Percentiles rank a stretch among this genome's conserved stretches.
phyloP scores from a whole-genome alignment of 2,888 invertebrate genomes.

The Ommatoiulus sabulosus region DNA sequence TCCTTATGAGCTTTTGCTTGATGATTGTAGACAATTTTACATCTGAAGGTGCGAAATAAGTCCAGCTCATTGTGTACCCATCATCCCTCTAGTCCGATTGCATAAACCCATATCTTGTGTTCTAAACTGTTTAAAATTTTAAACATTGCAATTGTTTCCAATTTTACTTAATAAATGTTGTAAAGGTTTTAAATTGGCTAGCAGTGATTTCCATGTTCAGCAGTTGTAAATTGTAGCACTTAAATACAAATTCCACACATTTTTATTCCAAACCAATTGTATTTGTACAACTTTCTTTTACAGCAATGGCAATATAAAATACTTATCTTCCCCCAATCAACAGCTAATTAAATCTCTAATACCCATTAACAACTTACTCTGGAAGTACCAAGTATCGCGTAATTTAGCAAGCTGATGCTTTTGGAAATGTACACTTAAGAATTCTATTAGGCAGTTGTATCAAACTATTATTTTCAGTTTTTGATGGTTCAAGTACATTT shows the following conservation, averaged over 20 bases:
- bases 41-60: background rate
- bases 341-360: slow-evolving; percentile 17
- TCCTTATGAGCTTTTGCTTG: background rate
- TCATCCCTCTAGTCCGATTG: slow-evolving; percentile 24
- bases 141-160: background rate
- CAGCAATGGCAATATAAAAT: slow-evolving; percentile 21
- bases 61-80: background rate
- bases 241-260: background rate
- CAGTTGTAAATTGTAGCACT: background rate
- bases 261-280: background rate
- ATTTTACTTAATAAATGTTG: slow-evolving; percentile 30
- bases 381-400: background rate
- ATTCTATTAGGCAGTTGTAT: too few relatives aligned
- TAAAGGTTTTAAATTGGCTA: slow-evolving; percentile 16
- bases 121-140: slow-evolving; percentile 27
- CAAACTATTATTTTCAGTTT: too few relatives aligned
- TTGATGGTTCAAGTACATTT: too few relatives aligned
- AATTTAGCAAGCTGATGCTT: background rate
- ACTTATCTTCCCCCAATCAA: background rate
- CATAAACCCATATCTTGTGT: slow-evolving; percentile 30
- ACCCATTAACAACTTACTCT: background rate
- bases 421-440: too few relatives aligned
- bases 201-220: background rate
- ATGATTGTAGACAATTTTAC: background rate
- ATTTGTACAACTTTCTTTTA: background rate